A percentile compares a stretch with the other conserved stretches of the same genome.
Conservation (phyloP, 2,888 invertebrate species). For the Calliphora vomitoria region DNA sequence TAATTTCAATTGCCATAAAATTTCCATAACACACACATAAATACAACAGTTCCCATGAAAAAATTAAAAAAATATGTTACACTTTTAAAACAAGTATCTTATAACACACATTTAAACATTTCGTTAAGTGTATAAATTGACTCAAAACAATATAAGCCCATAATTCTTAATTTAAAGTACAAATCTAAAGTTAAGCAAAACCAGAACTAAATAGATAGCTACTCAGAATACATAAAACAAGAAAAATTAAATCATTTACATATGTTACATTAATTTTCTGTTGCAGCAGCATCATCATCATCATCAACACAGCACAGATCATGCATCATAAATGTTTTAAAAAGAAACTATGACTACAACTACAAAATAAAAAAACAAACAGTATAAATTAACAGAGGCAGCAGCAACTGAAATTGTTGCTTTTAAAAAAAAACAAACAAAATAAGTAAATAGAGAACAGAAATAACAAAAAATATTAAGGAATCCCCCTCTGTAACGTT, state of each 20-base stretch:
- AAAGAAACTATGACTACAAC: slow-evolving; percentile 25
- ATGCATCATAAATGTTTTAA: slow-evolving; percentile 53
- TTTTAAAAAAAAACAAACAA: slow-evolving; percentile 8
- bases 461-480: neutral
- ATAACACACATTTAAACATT: neutral
- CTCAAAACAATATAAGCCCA: neutral
- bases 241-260: slow-evolving; percentile 63
- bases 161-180: slow-evolving; percentile 20
- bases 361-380: slow-evolving; percentile 21
- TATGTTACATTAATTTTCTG: slow-evolving; percentile 54
- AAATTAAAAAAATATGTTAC: neutral
- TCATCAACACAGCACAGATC: slow-evolving; percentile 43
- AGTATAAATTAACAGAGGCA: slow-evolving; percentile 37
- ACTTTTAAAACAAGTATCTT: neutral
- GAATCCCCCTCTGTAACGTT: slow-evolving; percentile 49
- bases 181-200: slow-evolving; percentile 26
- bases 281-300: neutral
- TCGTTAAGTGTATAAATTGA: slow-evolving; percentile 6
- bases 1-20: neutral
- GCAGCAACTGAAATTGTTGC: slow-evolving; percentile 21
- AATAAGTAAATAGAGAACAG: no score
- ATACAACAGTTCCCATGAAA: neutral
- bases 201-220: slow-evolving; percentile 18
- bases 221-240: slow-evolving; percentile 13
- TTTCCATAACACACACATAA: no score